Percentiles rank a stretch among this genome's conserved stretches.
phyloP scores from a whole-genome alignment of 2,888 invertebrate species.

The Eristalis arbustorum region DNA sequence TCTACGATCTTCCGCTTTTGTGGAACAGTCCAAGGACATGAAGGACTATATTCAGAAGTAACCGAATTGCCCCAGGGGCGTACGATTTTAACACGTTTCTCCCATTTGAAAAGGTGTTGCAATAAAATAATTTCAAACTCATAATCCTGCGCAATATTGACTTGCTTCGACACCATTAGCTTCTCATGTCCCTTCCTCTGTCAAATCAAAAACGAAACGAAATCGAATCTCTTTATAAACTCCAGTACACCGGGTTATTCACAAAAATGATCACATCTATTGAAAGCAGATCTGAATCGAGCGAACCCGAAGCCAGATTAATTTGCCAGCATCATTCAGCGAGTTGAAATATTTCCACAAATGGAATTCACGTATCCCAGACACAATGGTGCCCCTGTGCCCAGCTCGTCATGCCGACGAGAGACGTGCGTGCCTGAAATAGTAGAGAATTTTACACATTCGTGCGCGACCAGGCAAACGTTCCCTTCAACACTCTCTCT shows the following conservation, averaged over 20 bases:
- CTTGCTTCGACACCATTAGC: not conserved
- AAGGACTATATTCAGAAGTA: not conserved
- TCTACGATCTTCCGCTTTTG: too few species aligned
- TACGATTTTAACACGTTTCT: not conserved
- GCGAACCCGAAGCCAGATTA: constrained; percentile 62
- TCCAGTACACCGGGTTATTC: not conserved
- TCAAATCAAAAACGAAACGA: constrained; percentile 39
- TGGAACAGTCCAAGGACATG: too few species aligned
- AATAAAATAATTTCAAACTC: not conserved
- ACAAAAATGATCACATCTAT: constrained; percentile 42
- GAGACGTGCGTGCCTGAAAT: constrained; percentile 55
- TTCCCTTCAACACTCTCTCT: not conserved
- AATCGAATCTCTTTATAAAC: constrained; percentile 32
- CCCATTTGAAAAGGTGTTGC: not conserved
- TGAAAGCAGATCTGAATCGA: constrained; percentile 41
- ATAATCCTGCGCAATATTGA: not conserved
- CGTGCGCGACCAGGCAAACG: constrained; percentile 39
- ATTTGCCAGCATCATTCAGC: constrained; percentile 50
- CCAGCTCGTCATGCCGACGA: constrained; percentile 40
- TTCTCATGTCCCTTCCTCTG: not conserved
- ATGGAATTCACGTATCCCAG: constrained; percentile 32
- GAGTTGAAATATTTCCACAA: constrained; percentile 36
- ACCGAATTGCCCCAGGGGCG: not conserved
- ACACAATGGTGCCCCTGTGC: constrained; percentile 37
- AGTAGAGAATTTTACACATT: constrained; percentile 54